Base-by-base conservation (phyloP, 2,113 vertebrate genomes). In the Barnardius zonarius region DNA sequence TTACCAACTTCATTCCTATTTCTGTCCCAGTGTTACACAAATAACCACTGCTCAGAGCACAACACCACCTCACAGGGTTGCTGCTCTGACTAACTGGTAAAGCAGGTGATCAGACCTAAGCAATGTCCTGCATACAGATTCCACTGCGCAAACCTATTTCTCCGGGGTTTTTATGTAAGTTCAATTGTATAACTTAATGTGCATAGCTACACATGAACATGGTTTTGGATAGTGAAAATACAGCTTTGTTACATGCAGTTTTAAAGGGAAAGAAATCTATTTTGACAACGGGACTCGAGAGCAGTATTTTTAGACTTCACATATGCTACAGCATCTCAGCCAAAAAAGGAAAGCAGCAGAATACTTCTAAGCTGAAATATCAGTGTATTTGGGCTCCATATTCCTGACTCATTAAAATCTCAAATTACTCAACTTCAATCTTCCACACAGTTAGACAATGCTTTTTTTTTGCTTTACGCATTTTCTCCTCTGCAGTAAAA, bases 381-480 rank as follows among this genome's bases (percentile, higher is more conserved):
- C 83, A 88, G 80, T 57, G 73, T 61, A 93, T 76, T 91, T 92
- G 62, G 78, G 48, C 81, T 94, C 67, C 44, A 39, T 89, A 93
- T 51, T 95, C 91, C 70, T 61, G 86, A 91, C 86, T 95, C 94
- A 91, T 92, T 96, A 89, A 96, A 96, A 94, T 55, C 87, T 93
- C 68, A 67, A 94, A 95, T 31, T 88, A 90, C 55, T 93, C 57
- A 72, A 22, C 75, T 78, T 94, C 37, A 68, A 91, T 93, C 91
- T 96, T 96, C 91, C 84, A 93, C 72, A 4, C 67, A 92, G 89
- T 95, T 96, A 93, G 94, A 88, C 92, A 91, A 92, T 70, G 82
- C 2, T 78, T 41, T 57, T 30, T 62, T 62, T 80, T 75, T 84
- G 61, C 69, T 90, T 89, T 70, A 67, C 41, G 54, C 68, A 43